A percentile compares a stretch with the other conserved stretches of the same genome.
Evolutionary conservation across 2,113 vertebrate genomes (phyloP).

Genomic region (Melozone crissalis): DNA sequence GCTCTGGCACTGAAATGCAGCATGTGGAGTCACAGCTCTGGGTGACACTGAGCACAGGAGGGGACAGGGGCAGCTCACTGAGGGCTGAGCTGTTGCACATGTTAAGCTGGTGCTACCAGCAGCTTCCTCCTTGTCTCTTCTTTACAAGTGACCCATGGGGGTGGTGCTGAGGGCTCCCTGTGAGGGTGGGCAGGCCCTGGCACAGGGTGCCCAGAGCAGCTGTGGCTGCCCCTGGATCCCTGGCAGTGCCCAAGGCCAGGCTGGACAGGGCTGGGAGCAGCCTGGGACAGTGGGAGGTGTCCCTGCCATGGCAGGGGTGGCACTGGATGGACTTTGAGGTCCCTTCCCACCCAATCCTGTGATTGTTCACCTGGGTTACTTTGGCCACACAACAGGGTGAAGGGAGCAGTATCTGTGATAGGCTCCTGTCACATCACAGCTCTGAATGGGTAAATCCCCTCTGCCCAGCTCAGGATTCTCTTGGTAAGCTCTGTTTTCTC

Average conservation of each 20-base stretch:
- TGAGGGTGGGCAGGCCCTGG: not conserved
- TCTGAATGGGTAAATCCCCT: not conserved
- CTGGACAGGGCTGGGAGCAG: fast-evolving
- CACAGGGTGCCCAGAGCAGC: not conserved
- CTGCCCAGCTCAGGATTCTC: not conserved
- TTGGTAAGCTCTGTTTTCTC: not conserved
- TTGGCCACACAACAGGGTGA: not conserved
- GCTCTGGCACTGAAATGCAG: not conserved
- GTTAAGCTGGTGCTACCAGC: not conserved
- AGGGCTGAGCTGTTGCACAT: not conserved
- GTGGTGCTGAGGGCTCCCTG: not conserved
- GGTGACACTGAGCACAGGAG: not conserved
- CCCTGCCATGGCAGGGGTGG: not conserved
- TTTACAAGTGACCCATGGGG: not conserved
- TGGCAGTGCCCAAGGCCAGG: not conserved
- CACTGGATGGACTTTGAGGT: not conserved
- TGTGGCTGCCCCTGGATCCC: not conserved
- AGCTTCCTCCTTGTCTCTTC: not conserved
- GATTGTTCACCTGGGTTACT: not conserved
- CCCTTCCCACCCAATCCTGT: not conserved
- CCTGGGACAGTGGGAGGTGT: not conserved
- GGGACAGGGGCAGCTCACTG: not conserved
- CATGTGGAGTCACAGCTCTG: not conserved
- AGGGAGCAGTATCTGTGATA: not conserved
- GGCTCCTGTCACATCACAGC: not conserved